A percentile compares a stretch with the other conserved stretches of the same genome.
phyloP scores from a whole-genome alignment of 2,888 invertebrate genomes.

The Ganaspis brasiliensis region DNA sequence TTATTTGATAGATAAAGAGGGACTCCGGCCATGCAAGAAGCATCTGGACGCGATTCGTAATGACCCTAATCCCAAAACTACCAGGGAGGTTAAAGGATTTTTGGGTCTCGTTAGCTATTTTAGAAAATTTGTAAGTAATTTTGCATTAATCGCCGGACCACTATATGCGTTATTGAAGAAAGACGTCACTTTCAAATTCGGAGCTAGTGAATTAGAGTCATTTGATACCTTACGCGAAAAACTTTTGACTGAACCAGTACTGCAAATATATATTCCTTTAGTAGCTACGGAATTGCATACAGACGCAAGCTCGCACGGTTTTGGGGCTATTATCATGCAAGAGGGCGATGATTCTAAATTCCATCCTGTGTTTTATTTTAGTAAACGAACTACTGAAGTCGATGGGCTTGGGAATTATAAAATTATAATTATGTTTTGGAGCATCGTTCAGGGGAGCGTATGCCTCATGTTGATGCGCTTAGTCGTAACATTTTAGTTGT shows the following conservation, averaged over 20 bases:
- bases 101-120: conserved; percentile 44
- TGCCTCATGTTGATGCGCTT: conserved; percentile 24
- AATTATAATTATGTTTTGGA: too few species aligned
- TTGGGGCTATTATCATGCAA: too few species aligned
- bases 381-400: conserved; percentile 28
- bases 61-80: conserved; percentile 38
- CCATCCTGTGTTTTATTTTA: conserved; percentile 55
- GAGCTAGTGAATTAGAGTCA: conserved; percentile 19
- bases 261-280: conserved; percentile 7
- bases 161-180: conserved; percentile 12
- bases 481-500: conserved; percentile 12
- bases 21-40: too few species aligned
- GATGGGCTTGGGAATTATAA: too few species aligned
- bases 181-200: conserved; percentile 37
- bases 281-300: conserved; percentile 55
- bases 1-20: conserved; percentile 37
- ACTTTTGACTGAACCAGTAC: conserved; percentile 46
- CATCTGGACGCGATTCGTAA: not conserved
- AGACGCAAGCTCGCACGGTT: conserved; percentile 7
- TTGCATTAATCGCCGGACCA: conserved; percentile 38
- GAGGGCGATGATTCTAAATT: conserved; percentile 44
- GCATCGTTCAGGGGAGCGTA: not conserved
- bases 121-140: conserved; percentile 49
- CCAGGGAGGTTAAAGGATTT: conserved; percentile 45
- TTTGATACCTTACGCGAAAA: conserved; percentile 44